These are phyloP conservation scores for Mastomys coucha DNA, from an alignment of 2,113 vertebrate species.

Conservation along the genomic window DNA sequence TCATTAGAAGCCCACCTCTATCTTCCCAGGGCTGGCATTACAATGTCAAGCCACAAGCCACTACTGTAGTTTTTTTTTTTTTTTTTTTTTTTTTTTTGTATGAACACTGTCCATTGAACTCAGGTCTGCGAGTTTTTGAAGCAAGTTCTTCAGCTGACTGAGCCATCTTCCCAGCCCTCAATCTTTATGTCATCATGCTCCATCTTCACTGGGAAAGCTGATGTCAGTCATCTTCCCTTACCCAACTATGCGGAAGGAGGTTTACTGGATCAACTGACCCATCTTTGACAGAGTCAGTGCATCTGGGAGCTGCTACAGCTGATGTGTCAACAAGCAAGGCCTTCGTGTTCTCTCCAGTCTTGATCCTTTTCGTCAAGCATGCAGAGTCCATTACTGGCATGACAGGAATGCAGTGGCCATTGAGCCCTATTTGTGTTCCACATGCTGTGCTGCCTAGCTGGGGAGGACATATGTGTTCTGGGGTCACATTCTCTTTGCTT, in stretches of 20 bases:
- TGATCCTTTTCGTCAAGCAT: background rate
- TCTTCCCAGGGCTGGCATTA: background rate
- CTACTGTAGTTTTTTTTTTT: background rate
- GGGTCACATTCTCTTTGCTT: background rate
- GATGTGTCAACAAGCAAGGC: accelerated
- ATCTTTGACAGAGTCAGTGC: background rate
- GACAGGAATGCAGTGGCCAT: background rate
- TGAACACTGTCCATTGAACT: background rate
- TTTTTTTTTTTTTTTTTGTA: background rate
- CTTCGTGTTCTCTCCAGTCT: background rate
- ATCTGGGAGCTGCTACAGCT: background rate
- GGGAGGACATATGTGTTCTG: background rate
- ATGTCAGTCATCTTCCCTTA: accelerated
- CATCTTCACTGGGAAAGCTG: background rate
- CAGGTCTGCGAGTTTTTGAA: background rate
- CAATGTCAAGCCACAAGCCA: background rate
- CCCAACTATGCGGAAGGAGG: accelerated
- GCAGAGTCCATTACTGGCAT: background rate
- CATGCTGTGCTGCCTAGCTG: background rate
- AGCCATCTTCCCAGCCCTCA: background rate
- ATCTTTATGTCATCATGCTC: background rate
- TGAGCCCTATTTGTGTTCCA: no score
- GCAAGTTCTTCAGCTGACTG: background rate
- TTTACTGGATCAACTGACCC: background rate
- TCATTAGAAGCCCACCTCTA: background rate